Evolutionary conservation across 2,888 invertebrate genomes (phyloP), one percentile per base, ranked within the genome.

Genomic region (Formica aserva): DNA sequence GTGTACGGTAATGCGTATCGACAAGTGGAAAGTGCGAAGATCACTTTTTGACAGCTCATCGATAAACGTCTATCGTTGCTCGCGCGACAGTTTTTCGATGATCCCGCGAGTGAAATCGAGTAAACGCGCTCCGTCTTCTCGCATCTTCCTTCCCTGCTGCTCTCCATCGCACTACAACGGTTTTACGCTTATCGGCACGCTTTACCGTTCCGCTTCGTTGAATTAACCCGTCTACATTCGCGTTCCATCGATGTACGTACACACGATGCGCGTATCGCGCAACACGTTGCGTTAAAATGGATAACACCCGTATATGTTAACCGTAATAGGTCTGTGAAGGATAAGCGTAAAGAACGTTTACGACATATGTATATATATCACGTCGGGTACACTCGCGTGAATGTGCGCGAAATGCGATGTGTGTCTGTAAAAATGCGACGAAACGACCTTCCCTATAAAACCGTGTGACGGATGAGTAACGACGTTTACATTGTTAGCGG

Each of bases 1-100:
- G 76, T n/a, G 22, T 41, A 74, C 29, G 65, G 72, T 86, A 87
- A 90, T 86, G 75, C 82, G 86, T 85, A 91, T 87, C 76, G 90
- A 87, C 88, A 89, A 82, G 82, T 82, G 86, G 74, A 88, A 88
- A 89, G 84, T 82, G 85, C 55, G 87, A 85, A 89, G 89, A 89
- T 89, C 87, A 88, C 89, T 89, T 90, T 89, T 90, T 86, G 86
- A 88, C 90, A 84, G 82, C 84, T 85, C 87, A 85, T 89, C 74
- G 77, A 85, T 84, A 77, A 86, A 85, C 80, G 89, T 90, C 88
- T 76, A 83, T 84, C 86, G 83, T 29, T 26, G 38, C 67, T 66
- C 45, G 60, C 69, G 52, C 86, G 88, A 86, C 86, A 86, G 78
- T 87, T 87, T 83, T 85, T 84, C 84, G 83, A 84, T 86, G 66